phyloP scores from a whole-genome alignment of 2,888 invertebrate species.

The Diarsia rubi region DNA sequence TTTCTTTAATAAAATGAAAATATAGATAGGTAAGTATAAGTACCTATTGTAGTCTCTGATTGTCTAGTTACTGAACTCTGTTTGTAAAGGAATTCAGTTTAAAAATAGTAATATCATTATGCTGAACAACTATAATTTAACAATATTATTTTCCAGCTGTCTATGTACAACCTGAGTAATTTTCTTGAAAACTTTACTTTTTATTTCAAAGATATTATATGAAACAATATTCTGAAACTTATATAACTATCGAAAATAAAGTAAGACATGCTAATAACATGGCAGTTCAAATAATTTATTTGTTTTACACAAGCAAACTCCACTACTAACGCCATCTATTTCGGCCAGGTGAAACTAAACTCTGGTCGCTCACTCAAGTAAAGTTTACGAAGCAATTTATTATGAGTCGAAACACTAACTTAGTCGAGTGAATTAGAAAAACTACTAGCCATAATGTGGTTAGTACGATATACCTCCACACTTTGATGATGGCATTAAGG shows the following conservation, averaged over 20 bases:
- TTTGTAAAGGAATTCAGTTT: not conserved
- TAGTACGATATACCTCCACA: conserved; percentile 68
- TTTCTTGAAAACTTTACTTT: not conserved
- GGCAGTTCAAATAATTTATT: conserved; percentile 9
- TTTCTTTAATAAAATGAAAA: conserved; percentile 20
- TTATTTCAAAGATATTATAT: not conserved
- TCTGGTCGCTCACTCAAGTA: conserved; percentile 44
- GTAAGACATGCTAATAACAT: not conserved
- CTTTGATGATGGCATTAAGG: conserved; percentile 76
- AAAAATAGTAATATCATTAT: not conserved
- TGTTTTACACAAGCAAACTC: conserved; percentile 3
- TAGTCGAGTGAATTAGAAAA: conserved; percentile 71
- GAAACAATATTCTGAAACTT: not conserved
- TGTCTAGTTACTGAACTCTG: not conserved
- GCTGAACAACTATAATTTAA: not conserved
- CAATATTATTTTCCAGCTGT: not conserved
- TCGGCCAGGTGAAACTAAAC: conserved; percentile 48
- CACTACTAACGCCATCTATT: conserved; percentile 69
- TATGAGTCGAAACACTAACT: conserved; percentile 67
- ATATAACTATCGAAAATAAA: conserved; percentile 1
- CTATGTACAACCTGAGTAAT: not conserved
- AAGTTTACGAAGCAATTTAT: conserved; percentile 66
- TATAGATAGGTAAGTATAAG: not conserved
- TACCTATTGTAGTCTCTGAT: not conserved
- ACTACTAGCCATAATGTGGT: conserved; percentile 65